phyloP scores from a whole-genome alignment of 1,140 invertebrate genomes.

The Solenopsis fugax region DNA sequence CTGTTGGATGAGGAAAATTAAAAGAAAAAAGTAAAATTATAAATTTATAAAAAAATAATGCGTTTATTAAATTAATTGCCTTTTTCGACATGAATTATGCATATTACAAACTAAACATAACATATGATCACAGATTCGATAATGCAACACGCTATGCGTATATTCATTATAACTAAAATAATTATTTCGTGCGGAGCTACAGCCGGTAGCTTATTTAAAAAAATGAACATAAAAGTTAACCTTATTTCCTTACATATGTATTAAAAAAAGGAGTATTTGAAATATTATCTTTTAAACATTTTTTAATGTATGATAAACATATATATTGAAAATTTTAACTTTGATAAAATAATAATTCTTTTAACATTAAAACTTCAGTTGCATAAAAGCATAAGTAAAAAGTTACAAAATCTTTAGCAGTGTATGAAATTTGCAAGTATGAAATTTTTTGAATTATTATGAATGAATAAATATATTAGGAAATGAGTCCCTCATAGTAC shows the following conservation, averaged over 20 bases:
- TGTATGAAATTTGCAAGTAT: slow-evolving; percentile 49
- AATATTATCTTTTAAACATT: not conserved
- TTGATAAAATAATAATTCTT: slow-evolving; percentile 13
- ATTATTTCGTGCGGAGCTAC: not conserved
- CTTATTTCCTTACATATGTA: not conserved
- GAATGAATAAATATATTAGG: not conserved
- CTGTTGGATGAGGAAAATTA: not conserved
- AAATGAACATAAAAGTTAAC: slow-evolving; percentile 23
- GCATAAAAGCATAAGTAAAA: not conserved
- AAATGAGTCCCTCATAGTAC: not conserved
- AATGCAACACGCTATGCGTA: not conserved
- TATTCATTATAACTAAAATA: not conserved
- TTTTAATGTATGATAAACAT: slow-evolving; percentile 9
- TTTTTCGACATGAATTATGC: not conserved
- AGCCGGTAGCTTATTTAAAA: slow-evolving; percentile 7
- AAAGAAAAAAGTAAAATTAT: not conserved
- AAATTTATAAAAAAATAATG: slow-evolving; percentile 17
- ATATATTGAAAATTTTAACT: slow-evolving; percentile 9
- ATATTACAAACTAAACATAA: slow-evolving; percentile 9
- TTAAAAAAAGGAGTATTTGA: not conserved
- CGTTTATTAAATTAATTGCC: slow-evolving; percentile 27
- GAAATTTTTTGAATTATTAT: slow-evolving; percentile 42
- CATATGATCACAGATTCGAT: slow-evolving; percentile 10
- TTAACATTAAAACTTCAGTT: slow-evolving; percentile 1
- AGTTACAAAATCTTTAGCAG: slow-evolving; percentile 38